Evolutionary conservation across 1,140 invertebrate species (phyloP).

Genomic region (Neodiprion lecontei): DNA sequence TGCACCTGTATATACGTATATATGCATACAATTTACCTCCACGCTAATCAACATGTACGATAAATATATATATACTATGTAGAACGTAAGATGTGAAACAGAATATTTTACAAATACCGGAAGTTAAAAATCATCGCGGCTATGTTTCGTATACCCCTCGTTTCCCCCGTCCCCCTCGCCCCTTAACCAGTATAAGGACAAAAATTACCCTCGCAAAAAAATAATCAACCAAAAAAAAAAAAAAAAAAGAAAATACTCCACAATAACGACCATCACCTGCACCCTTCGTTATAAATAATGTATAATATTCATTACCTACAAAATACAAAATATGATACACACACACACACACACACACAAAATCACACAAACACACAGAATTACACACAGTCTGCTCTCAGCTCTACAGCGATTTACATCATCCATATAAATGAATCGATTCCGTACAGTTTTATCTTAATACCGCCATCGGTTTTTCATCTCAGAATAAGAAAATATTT

Average conservation of each 20-base stretch:
- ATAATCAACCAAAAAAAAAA: conserved; percentile 30
- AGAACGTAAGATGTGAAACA: no score
- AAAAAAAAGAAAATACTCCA: conserved; percentile 19
- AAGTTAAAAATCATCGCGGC: no score
- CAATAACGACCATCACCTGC: conserved; percentile 6
- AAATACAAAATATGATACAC: conserved; percentile 14
- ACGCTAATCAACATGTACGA: no score
- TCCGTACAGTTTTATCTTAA: conserved; percentile 48
- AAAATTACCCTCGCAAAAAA: conserved; percentile 21
- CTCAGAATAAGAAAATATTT: no score
- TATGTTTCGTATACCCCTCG: no score
- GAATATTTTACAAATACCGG: no score
- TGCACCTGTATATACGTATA: no score
- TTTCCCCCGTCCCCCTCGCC: no score
- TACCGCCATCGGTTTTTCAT: no score
- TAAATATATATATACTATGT: no score
- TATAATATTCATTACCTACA: conserved; percentile 12
- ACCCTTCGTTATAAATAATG: conserved; percentile 16
- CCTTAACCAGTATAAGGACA: background rate
- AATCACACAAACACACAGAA: background rate
- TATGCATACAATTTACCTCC: no score
- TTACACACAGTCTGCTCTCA: conserved; percentile 38
- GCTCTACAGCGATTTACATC: conserved; percentile 45
- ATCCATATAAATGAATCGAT: conserved; percentile 58
- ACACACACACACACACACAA: background rate